phyloP scores from a whole-genome alignment of 1,140 invertebrate genomes.

The Orchestia grillus region DNA sequence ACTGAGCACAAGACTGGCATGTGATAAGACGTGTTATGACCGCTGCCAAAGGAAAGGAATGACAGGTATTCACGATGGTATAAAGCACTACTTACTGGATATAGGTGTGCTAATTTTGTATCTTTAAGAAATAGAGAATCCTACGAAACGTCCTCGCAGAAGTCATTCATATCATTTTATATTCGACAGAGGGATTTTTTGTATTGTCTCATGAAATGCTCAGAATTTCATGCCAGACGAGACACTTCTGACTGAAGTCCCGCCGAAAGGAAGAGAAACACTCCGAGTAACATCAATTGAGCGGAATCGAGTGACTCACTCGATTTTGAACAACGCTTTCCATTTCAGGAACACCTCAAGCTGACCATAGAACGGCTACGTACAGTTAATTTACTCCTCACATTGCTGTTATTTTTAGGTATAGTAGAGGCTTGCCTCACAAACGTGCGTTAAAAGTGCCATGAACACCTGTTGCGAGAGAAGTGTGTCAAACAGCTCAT shows the following conservation, averaged over 20 bases:
- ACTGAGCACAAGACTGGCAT: no score
- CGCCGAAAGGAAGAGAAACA: neutral
- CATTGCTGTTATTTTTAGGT: neutral
- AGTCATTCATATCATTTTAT: neutral
- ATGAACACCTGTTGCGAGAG: neutral
- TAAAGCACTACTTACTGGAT: neutral
- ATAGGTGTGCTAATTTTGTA: neutral
- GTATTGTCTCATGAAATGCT: neutral
- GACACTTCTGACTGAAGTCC: neutral
- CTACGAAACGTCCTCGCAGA: neutral
- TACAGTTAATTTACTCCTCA: neutral
- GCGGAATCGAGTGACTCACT: no score
- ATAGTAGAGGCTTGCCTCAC: neutral
- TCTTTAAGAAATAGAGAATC: neutral
- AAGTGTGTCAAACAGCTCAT: neutral
- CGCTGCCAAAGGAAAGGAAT: no score
- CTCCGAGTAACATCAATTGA: neutral
- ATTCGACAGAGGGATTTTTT: neutral
- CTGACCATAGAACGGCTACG: neutral
- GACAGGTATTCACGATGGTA: neutral
- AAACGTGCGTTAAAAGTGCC: neutral
- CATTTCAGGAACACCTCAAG: neutral
- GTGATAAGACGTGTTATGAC: no score
- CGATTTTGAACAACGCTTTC: neutral
- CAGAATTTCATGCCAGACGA: neutral